Percentiles rank a stretch among this genome's conserved stretches.
Evolutionary conservation across 2,113 vertebrate genomes (phyloP).

Genomic region (Desmodus rotundus): DNA sequence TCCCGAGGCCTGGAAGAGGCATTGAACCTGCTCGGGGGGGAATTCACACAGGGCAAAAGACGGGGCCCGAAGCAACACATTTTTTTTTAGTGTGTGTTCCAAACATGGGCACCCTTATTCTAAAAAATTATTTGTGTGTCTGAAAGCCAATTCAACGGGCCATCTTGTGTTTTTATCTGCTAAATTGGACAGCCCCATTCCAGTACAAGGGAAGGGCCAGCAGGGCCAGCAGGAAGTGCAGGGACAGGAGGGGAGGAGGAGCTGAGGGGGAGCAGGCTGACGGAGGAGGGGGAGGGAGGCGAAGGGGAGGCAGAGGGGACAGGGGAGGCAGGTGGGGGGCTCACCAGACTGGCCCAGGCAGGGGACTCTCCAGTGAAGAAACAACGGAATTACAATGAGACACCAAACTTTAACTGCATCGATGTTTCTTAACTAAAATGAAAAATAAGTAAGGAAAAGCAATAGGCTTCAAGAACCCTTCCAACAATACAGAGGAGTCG

Average conservation of each 20-base stretch:
- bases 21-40: too few relatives aligned
- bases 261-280: too few relatives aligned
- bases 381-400: fast-evolving
- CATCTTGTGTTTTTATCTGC: not conserved
- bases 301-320: too few relatives aligned
- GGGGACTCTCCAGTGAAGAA: not conserved
- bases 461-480: too few relatives aligned
- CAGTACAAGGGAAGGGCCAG: not conserved
- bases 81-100: too few relatives aligned
- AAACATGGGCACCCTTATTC: not conserved
- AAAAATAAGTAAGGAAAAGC: not conserved
- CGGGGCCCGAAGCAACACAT: not conserved
- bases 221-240: too few relatives aligned
- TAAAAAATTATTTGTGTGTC: not conserved
- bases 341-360: not conserved
- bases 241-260: not conserved
- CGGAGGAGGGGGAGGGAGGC: too few relatives aligned
- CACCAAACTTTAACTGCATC: not conserved
- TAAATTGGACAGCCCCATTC: not conserved
- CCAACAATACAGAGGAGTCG: fast-evolving
- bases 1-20: too few relatives aligned
- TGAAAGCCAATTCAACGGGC: not conserved
- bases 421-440: not conserved
- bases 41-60: fast-evolving
- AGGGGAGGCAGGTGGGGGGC: too few relatives aligned